phyloP scores from a whole-genome alignment of 2,797 vertebrate genomes.

The Malacoctenus gilli region DNA sequence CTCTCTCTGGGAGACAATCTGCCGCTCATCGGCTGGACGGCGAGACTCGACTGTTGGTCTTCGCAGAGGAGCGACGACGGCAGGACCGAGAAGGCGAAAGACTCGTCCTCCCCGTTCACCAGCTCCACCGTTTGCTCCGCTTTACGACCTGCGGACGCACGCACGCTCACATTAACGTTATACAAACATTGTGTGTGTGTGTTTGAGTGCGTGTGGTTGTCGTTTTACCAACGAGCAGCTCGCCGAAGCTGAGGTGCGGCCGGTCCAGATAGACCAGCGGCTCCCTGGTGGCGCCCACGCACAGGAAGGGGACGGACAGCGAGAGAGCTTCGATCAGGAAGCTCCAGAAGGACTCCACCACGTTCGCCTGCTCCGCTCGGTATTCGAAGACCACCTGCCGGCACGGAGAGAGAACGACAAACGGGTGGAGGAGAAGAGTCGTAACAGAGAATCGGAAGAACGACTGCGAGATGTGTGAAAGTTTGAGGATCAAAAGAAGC shows the following conservation, averaged over 20 bases:
- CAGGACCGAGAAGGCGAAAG: conserved; percentile 81
- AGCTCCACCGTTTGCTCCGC: conserved; percentile 75
- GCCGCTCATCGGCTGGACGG: conserved; percentile 83
- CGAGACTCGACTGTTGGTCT: conserved; percentile 74
- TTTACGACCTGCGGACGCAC: conserved; percentile 73
- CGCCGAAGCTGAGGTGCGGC: conserved; percentile 83
- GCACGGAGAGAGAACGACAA: neutral
- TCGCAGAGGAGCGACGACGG: conserved; percentile 83
- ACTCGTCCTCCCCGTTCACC: conserved; percentile 84
- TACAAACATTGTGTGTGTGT: no score
- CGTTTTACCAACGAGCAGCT: conserved; percentile 79
- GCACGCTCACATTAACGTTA: conserved; percentile 8
- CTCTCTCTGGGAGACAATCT: conserved; percentile 81
- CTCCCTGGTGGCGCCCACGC: conserved; percentile 84
- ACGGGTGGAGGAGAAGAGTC: no score
- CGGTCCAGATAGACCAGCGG: conserved; percentile 84
- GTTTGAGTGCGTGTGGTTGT: neutral
- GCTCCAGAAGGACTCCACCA: conserved; percentile 89
- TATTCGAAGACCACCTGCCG: conserved; percentile 87
- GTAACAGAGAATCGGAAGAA: neutral
- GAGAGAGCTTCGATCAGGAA: conserved; percentile 84
- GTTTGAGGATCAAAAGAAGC: no score
- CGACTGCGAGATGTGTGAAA: neutral
- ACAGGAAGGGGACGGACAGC: conserved; percentile 85
- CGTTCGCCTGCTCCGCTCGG: conserved; percentile 74